Evolutionary conservation across 2,113 vertebrate genomes (phyloP).

Genomic region (Oryzias woworae): DNA sequence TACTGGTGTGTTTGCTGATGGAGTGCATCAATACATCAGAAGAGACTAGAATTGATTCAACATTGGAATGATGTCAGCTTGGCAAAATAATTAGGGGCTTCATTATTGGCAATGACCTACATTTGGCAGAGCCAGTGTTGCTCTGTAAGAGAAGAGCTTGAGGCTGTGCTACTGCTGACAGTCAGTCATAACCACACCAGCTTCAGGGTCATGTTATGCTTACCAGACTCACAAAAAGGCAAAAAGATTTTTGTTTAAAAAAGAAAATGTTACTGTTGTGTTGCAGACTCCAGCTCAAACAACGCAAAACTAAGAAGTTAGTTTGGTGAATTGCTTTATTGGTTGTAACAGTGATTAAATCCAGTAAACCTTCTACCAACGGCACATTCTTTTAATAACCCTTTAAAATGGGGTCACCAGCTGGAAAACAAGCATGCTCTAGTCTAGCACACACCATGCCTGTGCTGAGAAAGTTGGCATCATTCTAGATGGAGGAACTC

Average conservation of each 20-base stretch:
- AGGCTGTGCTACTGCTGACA: constrained; percentile 30
- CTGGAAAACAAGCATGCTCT: no score
- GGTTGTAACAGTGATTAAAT: no score
- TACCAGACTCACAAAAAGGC: constrained; percentile 51
- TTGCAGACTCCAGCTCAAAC: no score
- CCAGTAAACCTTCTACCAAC: no score
- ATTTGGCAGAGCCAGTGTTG: constrained; percentile 25
- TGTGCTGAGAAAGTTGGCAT: no score
- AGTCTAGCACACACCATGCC: no score
- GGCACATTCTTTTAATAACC: no score
- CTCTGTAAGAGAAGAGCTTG: constrained; percentile 37
- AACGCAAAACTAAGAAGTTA: no score
- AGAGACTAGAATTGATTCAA: constrained; percentile 57
- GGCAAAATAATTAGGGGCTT: constrained; percentile 64
- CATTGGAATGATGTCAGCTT: constrained; percentile 57
- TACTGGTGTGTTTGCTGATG: constrained; percentile 31
- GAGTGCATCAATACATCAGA: constrained; percentile 58
- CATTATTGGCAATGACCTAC: constrained; percentile 62
- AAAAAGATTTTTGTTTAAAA: constrained; percentile 73
- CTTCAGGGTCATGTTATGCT: constrained; percentile 63
- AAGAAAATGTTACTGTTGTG: no score
- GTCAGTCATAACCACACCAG: constrained; percentile 52
- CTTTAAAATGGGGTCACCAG: no score
- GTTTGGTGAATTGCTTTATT: no score
- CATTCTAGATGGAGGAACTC: no score